Evolutionary conservation across 2,797 vertebrate species (phyloP).

Genomic region (Sebastes minor): DNA sequence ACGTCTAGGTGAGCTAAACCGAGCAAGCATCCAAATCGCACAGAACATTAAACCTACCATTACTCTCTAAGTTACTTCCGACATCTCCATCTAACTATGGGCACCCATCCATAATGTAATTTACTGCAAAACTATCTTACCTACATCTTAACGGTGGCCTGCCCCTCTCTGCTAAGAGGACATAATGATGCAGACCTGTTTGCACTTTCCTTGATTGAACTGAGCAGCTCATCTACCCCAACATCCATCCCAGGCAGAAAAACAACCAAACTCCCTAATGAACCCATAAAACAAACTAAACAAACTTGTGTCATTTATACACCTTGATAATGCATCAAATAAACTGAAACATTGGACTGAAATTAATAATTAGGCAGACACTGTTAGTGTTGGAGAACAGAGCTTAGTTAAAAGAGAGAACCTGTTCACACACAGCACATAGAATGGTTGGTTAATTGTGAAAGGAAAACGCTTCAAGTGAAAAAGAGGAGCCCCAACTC

Average conservation of each 20-base stretch:
- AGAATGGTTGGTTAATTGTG: background rate
- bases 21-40: background rate
- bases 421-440: background rate
- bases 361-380: background rate
- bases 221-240: background rate
- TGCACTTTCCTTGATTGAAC: background rate
- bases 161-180: background rate
- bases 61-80: background rate
- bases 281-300: background rate
- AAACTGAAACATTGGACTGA: background rate
- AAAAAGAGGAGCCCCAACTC: background rate
- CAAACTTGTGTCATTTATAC: background rate
- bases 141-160: background rate
- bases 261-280: background rate
- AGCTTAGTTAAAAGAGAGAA: background rate
- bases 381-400: background rate
- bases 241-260: background rate
- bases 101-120: background rate
- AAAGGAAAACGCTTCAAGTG: background rate
- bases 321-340: background rate
- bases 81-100: background rate
- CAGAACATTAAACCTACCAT: background rate
- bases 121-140: background rate
- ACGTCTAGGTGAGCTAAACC: background rate
- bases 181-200: background rate